Evolutionary conservation across 2,797 vertebrate species (phyloP).

Genomic region (Pipistrellus nathusii): DNA sequence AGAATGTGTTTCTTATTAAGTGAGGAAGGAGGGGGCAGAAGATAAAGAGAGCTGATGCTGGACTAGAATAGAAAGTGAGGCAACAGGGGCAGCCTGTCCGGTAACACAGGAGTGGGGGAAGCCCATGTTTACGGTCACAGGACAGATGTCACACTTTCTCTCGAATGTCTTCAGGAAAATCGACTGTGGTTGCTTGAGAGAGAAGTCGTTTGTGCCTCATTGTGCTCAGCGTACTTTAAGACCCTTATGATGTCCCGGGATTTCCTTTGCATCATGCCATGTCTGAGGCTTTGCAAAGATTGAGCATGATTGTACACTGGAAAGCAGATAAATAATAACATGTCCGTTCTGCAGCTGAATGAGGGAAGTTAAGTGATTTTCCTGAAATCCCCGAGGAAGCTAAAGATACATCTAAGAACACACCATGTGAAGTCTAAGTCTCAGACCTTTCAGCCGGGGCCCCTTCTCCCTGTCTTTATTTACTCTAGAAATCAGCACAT

Average conservation of each 20-base stretch:
- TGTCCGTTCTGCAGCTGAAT: background rate
- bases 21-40: background rate
- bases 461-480: conserved; percentile 31
- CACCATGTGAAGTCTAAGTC: conserved; percentile 5
- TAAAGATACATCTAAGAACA: conserved; percentile 23
- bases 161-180: conserved; percentile 53
- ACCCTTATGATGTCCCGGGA: background rate
- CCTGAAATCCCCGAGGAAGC: conserved; percentile 62
- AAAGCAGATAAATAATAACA: conserved; percentile 64
- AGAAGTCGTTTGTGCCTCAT: background rate
- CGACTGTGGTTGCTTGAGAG: conserved; percentile 9
- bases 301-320: background rate
- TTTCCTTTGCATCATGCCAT: background rate
- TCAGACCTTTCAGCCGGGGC: background rate
- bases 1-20: conserved; percentile 87
- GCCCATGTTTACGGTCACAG: background rate
- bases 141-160: conserved; percentile 36
- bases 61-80: conserved; percentile 77
- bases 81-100: conserved; percentile 67
- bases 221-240: conserved; percentile 44
- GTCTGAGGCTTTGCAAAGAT: conserved; percentile 50
- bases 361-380: conserved; percentile 64
- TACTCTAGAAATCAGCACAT: conserved; percentile 64
- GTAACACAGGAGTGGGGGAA: conserved; percentile 9
- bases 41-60: conserved; percentile 74